Base-by-base conservation (phyloP, 1,140 invertebrate genomes). In the Drosophila rhopaloa region DNA sequence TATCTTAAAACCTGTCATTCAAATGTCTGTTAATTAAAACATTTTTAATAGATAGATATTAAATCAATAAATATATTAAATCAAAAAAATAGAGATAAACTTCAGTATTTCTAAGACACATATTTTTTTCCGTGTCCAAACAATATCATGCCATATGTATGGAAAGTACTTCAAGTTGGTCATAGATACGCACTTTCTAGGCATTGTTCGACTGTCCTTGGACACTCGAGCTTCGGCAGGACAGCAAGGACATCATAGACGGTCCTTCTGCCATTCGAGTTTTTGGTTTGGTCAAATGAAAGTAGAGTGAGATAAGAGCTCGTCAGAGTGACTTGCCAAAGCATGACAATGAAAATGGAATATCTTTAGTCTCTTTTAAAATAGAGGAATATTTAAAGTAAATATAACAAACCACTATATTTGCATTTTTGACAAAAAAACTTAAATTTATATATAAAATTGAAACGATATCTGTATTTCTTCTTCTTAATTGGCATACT, bases 101-200 rank as follows among this genome's bases (percentile, higher is more conserved):
- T 32, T 6, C 29, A 7, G 5, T 32, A 32, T 32, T 32, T 32
- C 29, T 32, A 32, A 8, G 5, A 7, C 27, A 0, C 16, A 4
- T 5, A 43, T 37, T n/a, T 16, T 11, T 44, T 19, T 1, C 60
- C 37, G 65, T 68, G 38, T 11, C 9, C 10, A 13, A 53, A 35
- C 9, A 53, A 37, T 11, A 19, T 44, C 43, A 65, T 61, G 62
- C n/a, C 76, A 70, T 82, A 83, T 70, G 68, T 54, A 38, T 43
- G 58, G 14, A 54, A 40, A 62, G 37, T 50, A 48, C 53, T 57
- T 16, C 48, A 65, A 76, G 68, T 71, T 71, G 79, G 76, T 51
- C 47, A 57, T 76, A 72, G 73, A 79, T 71, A 81, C 81, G 74
- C 79, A 73, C 70, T 80, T 40, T 44, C 44, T 32, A 40, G 14